Evolutionary conservation across 2,888 invertebrate species (phyloP), one percentile per base, ranked within the genome.

Genomic region (Drosophila paramelanica): DNA sequence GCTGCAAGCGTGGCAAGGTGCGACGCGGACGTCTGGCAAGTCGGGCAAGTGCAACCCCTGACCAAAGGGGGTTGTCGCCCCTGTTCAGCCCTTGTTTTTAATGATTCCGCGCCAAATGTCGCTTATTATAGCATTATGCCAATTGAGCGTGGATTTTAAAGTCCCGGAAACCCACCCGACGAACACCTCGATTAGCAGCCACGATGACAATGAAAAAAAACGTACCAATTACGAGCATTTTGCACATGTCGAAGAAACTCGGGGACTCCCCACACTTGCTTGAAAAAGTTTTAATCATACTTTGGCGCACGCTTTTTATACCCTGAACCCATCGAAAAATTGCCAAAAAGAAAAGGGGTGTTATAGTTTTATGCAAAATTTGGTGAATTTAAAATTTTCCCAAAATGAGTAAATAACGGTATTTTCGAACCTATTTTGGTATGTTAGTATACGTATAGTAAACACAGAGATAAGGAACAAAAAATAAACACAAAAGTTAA

Each of bases 251-350:
- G 49, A 25, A 8, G 45, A 31, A 41, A 42, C 42, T 11, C 33
- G 6, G 5, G 5, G 31, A 17, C 11, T 52, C 38, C 27, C 27
- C 43, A 27, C 51, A 49, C 46, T 27, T 6, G 17, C 13, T 23
- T 31, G 33, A 41, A 49, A 88, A 89, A 89, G 85, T 85, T 85
- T 89, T 85, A 85, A 89, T 85, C 84, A 87, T 87, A 85, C 84
- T 83, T 84, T 75, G 78, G 78, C 76, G 71, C 76, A 71, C 81
- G 81, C 80, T 80, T 68, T 72, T 36, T 13, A 36, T 36, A 36
- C 36, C 36, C 11, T 36, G 11, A 13, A 13, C 36, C 5, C 13
- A 36, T 36, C 13, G 36, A 1, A 5, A 36, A 13, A 3, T 8
- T 0, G 2, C 10, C 3, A 2, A 31, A 31, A 8, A 36, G 4